Conservation (phyloP, 2,797 vertebrate genomes). For the Avahi laniger region DNA sequence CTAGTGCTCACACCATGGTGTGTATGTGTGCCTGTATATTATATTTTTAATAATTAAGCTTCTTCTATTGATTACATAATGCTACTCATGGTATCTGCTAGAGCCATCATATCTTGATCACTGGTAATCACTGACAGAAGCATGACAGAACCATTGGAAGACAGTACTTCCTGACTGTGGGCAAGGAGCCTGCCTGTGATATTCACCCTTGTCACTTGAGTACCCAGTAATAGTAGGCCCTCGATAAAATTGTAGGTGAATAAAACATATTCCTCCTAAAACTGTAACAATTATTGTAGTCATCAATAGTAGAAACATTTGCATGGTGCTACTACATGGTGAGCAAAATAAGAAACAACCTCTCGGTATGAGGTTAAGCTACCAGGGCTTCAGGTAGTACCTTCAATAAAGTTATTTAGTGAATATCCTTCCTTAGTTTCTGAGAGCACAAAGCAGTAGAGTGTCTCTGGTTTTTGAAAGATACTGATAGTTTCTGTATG, state of each 20-base stretch:
- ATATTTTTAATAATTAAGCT: not conserved
- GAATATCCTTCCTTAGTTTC: not conserved
- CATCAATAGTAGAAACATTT: not conserved
- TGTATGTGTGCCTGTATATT: not conserved
- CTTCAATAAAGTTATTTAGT: not conserved
- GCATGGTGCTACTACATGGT: not conserved
- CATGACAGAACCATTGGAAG: not conserved
- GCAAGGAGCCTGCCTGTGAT: not conserved
- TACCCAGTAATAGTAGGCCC: not conserved
- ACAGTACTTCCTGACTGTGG: not conserved
- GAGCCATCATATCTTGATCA: not conserved
- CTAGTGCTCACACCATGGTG: not conserved
- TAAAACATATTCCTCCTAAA: not conserved
- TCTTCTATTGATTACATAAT: not conserved
- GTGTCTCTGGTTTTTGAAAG: not conserved
- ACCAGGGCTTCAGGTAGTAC: not conserved
- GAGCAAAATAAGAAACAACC: not conserved
- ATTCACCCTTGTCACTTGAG: not conserved
- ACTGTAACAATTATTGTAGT: not conserved
- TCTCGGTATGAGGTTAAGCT: not conserved
- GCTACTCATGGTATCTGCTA: not conserved
- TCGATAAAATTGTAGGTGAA: not conserved
- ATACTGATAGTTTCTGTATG: not conserved
- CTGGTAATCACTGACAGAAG: not conserved
- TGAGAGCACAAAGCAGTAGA: not conserved